Evolutionary conservation across 2,113 vertebrate genomes (phyloP), one percentile per base, ranked within the genome.

Genomic region (Nycticryphes semicollaris): DNA sequence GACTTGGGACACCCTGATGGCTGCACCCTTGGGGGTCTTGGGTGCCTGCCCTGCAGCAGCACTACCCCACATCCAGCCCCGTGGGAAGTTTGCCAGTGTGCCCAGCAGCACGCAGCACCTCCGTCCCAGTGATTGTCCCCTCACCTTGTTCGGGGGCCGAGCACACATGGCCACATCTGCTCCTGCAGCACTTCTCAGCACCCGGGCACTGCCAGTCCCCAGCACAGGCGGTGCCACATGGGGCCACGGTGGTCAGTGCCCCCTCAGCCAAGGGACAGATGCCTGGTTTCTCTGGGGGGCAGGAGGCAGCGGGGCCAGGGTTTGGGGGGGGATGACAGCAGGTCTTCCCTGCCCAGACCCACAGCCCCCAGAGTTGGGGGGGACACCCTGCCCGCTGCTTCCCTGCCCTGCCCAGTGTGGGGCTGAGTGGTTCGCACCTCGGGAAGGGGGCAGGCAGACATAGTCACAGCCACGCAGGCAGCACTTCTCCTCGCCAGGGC

Each of bases 241-340:
- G 43, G 10, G 45, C 25, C 0, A 1, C 0, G 7, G 31, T 1
- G 3, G 6, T 5, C 0, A 0, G 37, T 3, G 2, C 33, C 51
- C 45, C 64, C 21, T 77, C 16, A 5, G 64, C 54, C 84, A 84
- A 16, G 0, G 95, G 95, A 57, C 94, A 96, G 91, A 96, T 93
- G 22, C 95, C 94, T 1, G 94, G 80, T 66, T 95, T 96, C 66
- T 92, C 95, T 97, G 51, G 31, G 39, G 60, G 76, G 33, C 59
- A 74, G 41, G 50, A 86, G 45, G 63, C 23, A 91, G 62, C 0
- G 1, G 28, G 35, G 66, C 30, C 83, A 50, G 39, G 37, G 6
- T 3, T 3, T 43, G 43, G 45, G 45, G 21, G 27, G 60, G n/a
- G 7, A 20, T 1, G 2, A 11, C 1, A 9, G 14, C 6, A 1